Percentiles rank a stretch among this genome's conserved stretches.
phyloP scores from a whole-genome alignment of 2,113 vertebrate species.

The Coptodon bakossiorum region DNA sequence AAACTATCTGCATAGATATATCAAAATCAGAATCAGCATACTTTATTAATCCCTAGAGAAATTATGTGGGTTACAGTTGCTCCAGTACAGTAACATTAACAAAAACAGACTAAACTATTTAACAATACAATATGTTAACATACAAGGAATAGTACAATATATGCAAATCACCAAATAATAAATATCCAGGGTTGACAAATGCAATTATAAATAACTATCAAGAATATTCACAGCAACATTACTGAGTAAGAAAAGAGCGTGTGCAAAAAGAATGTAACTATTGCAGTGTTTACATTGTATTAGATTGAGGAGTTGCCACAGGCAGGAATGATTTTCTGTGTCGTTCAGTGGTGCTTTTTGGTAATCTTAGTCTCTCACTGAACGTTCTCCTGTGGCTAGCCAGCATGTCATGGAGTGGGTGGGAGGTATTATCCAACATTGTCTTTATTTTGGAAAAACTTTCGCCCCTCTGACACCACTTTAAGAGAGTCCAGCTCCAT shows the following conservation, averaged over 20 bases:
- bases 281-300: background rate
- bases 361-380: background rate
- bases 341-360: background rate
- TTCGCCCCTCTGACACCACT: background rate
- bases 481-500: background rate
- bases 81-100: background rate
- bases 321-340: fast-evolving
- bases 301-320: fast-evolving
- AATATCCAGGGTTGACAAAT: background rate
- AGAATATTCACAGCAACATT: background rate
- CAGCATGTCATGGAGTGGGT: background rate
- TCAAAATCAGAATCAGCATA: background rate
- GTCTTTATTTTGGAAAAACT: background rate
- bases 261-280: background rate
- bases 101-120: background rate
- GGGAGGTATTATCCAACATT: background rate
- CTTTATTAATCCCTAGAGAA: fast-evolving
- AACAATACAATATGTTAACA: background rate
- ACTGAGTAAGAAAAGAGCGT: fast-evolving
- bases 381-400: background rate
- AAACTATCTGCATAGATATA: background rate
- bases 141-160: background rate
- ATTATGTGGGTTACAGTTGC: background rate
- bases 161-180: background rate
- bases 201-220: background rate